Evolutionary conservation across 2,888 invertebrate species (phyloP).

Genomic region (Heliconius cydno): DNA sequence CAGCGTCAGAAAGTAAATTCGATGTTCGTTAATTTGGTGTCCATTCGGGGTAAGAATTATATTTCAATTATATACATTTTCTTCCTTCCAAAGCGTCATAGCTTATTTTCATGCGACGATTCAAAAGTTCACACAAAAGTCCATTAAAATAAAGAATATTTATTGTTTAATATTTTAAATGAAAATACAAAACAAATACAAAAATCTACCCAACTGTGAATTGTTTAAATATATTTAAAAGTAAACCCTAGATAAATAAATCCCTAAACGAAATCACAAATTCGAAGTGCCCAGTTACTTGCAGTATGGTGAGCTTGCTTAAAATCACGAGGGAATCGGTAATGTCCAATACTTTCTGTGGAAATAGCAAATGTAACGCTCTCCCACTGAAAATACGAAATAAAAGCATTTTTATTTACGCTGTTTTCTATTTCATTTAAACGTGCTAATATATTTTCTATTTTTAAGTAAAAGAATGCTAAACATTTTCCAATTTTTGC

Average conservation of each 20-base stretch:
- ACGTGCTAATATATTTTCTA: neutral
- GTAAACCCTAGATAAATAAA: neutral
- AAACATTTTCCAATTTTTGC: neutral
- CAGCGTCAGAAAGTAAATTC: neutral
- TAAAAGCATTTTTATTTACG: constrained; percentile 10
- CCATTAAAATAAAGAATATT: no score
- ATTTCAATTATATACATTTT: no score
- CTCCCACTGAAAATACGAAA: constrained; percentile 4
- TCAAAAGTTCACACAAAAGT: no score
- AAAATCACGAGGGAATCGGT: constrained; percentile 15
- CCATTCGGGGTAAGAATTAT: no score
- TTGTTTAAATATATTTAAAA: neutral
- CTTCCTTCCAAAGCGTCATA: no score
- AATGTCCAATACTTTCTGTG: constrained; percentile 14
- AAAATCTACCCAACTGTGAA: neutral
- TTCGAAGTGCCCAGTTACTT: constrained; percentile 6
- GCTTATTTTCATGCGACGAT: no score
- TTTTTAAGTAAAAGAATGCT: neutral
- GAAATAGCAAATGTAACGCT: constrained; percentile 7
- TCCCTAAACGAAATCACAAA: constrained; percentile 2
- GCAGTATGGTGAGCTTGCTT: constrained; percentile 14
- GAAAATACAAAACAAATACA: neutral
- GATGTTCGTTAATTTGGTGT: no score
- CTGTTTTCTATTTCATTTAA: constrained; percentile 3
- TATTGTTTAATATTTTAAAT: neutral